Base-by-base conservation (phyloP, 1,140 invertebrate genomes). In the Liolophura sinensis region DNA sequence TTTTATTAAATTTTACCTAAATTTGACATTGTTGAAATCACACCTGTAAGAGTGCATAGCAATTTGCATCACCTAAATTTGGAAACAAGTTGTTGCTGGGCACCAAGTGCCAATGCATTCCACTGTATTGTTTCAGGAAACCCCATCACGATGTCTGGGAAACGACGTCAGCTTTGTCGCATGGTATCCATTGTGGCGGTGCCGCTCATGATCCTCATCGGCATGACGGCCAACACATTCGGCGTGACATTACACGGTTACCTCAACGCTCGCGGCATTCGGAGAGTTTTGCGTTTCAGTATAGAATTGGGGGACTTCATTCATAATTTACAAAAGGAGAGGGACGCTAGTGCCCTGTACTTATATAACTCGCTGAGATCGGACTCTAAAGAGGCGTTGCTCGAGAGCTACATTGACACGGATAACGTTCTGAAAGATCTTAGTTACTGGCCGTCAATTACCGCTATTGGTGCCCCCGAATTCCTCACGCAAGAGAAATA, bases 321-420 rank as follows among this genome's bases (percentile, higher is more conserved):
- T 4, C 66, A 73, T 50, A 68, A 55, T 40, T 62, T 76, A 20
- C 74, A 76, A 55, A 61, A 64, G 57, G 74, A 76, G 49, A 64
- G 74, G 5, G 74, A 76, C 56, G 67, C 74, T 60, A 76, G 72
- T 24, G 70, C 74, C 5, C 51, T 76, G 14, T 76, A 76, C 51
- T 58, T 74, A 12, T 70, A 68, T 59, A 68, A 64, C 25, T 40
- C 31, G 3, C 68, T 72, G 25, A 64, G 64, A 22, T 65, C 67
- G 18, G 65, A 68, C 50, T 69, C 73, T 1, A 76, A 74, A 52
- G 51, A 64, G 40, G 60, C 67, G 18, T 65, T 76, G 11, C 57
- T 76, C 14, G 55, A 69, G 55, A 52, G 69, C 16, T 76, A 76
- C 65, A 62, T 67, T 7, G 67, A 68, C 24, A 74, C 70, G 14